Percentiles rank a stretch among this genome's conserved stretches.
phyloP scores from a whole-genome alignment of 2,113 vertebrate species.

The Brienomyrus brachyistius region DNA sequence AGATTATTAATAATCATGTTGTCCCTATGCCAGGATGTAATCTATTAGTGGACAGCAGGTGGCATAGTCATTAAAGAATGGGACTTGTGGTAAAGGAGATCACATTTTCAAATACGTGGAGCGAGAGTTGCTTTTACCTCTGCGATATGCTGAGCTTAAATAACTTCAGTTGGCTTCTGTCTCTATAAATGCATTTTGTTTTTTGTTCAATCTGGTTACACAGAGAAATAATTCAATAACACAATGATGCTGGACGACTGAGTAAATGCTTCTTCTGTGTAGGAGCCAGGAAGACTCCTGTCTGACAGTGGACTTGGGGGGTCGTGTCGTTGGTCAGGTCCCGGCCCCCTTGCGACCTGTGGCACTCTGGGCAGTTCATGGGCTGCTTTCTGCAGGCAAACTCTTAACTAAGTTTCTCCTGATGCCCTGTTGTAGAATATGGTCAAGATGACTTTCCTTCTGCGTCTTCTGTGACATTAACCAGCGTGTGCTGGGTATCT shows the following conservation, averaged over 20 bases:
- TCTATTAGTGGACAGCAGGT: not conserved
- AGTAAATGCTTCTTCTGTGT: not conserved
- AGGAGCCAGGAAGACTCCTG: not conserved
- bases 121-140: not conserved
- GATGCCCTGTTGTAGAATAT: not conserved
- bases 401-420: not conserved
- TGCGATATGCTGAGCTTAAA: not conserved
- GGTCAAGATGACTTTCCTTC: not conserved
- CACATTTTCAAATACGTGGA: not conserved
- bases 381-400: not conserved
- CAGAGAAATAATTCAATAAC: slow-evolving; percentile 6
- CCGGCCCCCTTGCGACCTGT: not conserved
- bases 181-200: not conserved
- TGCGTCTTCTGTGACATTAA: not conserved
- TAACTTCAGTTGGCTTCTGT: not conserved
- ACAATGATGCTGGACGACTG: not conserved
- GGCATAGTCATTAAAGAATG: not conserved
- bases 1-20: not conserved
- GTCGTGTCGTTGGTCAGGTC: not conserved
- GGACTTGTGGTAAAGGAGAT: not conserved
- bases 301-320: not conserved
- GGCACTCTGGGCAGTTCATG: not conserved
- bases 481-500: not conserved
- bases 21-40: not conserved
- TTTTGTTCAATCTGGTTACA: not conserved